Evolutionary conservation across 2,113 vertebrate genomes (phyloP).

Genomic region (Megaceryle maxima): DNA sequence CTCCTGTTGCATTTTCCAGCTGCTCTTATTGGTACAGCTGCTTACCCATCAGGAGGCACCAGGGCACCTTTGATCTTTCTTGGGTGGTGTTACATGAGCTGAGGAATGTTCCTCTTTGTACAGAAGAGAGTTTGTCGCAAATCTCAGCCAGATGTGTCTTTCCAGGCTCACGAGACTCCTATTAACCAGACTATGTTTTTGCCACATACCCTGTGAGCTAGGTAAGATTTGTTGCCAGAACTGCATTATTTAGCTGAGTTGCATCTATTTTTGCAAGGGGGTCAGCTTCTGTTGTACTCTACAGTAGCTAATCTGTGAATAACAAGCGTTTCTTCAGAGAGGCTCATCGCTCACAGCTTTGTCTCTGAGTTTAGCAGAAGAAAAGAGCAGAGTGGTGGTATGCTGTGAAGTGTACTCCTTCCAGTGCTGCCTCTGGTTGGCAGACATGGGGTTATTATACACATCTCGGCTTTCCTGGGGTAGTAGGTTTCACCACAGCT

Average conservation of each 20-base stretch:
- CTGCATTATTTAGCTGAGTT: not conserved
- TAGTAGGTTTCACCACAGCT: not conserved
- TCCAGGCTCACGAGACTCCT: not conserved
- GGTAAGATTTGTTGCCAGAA: not conserved
- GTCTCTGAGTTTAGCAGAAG: not conserved
- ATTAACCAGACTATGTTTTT: not conserved
- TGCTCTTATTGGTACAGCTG: slow-evolving; percentile 61
- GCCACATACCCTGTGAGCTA: not conserved
- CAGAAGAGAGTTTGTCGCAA: slow-evolving; percentile 12
- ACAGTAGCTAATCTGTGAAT: not conserved
- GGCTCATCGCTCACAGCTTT: not conserved
- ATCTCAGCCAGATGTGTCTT: not conserved
- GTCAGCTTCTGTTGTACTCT: not conserved
- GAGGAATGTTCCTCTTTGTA: slow-evolving; percentile 10
- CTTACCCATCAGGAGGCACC: slow-evolving; percentile 16
- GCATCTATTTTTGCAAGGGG: not conserved
- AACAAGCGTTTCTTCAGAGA: not conserved
- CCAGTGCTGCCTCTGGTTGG: not conserved
- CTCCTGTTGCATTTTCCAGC: slow-evolving; percentile 32
- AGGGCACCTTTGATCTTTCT: slow-evolving; percentile 49
- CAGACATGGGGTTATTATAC: not conserved
- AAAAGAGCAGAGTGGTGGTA: not conserved
- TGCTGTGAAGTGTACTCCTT: not conserved
- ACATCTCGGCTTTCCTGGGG: not conserved
- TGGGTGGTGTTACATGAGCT: slow-evolving; percentile 20